A percentile compares a stretch with the other conserved stretches of the same genome.
phyloP scores from a whole-genome alignment of 2,888 invertebrate genomes.

The Hydrotaea cyrtoneurina region DNA sequence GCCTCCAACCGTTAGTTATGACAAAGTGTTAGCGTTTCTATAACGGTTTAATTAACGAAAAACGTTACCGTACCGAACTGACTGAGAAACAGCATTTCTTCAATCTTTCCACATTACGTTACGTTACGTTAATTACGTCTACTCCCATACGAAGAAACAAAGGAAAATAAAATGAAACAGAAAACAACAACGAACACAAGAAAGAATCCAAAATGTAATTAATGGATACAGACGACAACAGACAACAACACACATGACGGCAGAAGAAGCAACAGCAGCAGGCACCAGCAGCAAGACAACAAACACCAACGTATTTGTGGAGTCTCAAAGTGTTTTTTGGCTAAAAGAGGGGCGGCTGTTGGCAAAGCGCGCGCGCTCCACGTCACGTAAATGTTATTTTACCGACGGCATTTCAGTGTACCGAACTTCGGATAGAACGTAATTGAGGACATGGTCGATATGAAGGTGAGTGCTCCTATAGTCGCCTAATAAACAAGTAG shows the following conservation, averaged over 20 bases:
- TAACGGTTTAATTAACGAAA: constrained; percentile 39
- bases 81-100: not conserved
- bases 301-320: not conserved
- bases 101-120: constrained; percentile 6
- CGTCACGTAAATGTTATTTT: not conserved
- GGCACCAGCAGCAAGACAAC: not conserved
- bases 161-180: not conserved
- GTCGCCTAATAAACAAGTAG: not conserved
- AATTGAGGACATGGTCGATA: too few relatives aligned
- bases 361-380: not conserved
- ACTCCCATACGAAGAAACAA: constrained; percentile 16
- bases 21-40: constrained; percentile 31
- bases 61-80: not conserved
- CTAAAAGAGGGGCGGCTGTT: not conserved
- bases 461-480: not conserved
- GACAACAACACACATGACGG: not conserved
- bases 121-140: not conserved
- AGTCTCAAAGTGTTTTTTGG: not conserved
- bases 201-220: constrained; percentile 30
- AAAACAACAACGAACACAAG: not conserved
- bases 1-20: constrained; percentile 38
- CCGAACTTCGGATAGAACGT: not conserved
- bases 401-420: constrained; percentile 21
- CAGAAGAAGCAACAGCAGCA: not conserved
- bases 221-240: constrained; percentile 30